phyloP scores from a whole-genome alignment of 1,140 invertebrate species.

The Caerostris extrusa region DNA sequence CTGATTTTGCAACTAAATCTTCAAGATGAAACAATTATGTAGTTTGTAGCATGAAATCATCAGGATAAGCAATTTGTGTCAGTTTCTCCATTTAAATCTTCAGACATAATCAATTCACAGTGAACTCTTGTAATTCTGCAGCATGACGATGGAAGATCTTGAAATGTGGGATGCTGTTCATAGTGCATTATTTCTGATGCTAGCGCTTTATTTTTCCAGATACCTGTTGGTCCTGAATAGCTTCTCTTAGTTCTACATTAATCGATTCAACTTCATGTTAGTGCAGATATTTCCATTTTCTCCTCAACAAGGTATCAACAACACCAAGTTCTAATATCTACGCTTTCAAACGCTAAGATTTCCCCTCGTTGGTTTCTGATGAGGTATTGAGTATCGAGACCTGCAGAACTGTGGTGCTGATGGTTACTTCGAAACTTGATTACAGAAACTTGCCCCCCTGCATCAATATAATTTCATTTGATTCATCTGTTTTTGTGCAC shows the following conservation, averaged over 20 bases:
- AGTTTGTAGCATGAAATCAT: too few relatives aligned
- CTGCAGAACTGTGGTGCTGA: background rate
- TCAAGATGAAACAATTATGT: background rate
- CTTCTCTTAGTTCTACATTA: too few relatives aligned
- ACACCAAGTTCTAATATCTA: background rate
- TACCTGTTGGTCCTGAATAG: too few relatives aligned
- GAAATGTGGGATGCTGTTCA: too few relatives aligned
- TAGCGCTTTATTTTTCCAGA: too few relatives aligned
- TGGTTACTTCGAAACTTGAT: background rate
- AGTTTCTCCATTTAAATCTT: background rate
- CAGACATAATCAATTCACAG: background rate
- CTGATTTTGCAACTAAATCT: too few relatives aligned
- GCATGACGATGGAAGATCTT: too few relatives aligned
- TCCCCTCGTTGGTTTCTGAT: background rate
- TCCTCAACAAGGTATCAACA: background rate
- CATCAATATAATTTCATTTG: too few relatives aligned
- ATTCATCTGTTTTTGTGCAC: background rate
- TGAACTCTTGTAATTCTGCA: too few relatives aligned
- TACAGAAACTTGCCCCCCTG: background rate
- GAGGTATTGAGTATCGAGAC: background rate
- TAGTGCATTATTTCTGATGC: too few relatives aligned
- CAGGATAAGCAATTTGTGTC: too few relatives aligned
- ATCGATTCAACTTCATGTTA: too few relatives aligned
- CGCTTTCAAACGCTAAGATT: background rate
- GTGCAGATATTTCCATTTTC: background rate